Evolutionary conservation across 2,113 vertebrate genomes (phyloP).

Genomic region (Bos indicus): DNA sequence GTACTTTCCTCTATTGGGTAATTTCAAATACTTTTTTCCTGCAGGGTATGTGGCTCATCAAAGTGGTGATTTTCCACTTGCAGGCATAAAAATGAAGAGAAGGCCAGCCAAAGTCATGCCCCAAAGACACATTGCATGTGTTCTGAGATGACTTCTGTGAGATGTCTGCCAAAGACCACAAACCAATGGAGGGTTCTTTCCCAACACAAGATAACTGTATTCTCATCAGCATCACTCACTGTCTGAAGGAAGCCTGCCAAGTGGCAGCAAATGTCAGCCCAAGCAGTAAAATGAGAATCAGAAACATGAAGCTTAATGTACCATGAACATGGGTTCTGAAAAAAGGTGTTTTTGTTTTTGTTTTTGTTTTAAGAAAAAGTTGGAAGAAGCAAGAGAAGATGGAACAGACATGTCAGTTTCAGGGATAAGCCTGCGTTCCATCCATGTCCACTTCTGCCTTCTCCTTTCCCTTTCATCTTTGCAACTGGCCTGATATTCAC

Average conservation of each 20-base stretch:
- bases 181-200: not conserved
- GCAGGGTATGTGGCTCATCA: not conserved
- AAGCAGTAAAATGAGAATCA: not conserved
- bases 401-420: not conserved
- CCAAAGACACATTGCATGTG: constrained; percentile 22
- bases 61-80: constrained; percentile 66
- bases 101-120: not conserved
- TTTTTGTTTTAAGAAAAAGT: not conserved
- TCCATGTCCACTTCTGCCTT: not conserved
- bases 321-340: not conserved
- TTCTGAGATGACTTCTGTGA: constrained; percentile 43
- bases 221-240: not conserved
- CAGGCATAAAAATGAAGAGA: constrained; percentile 46
- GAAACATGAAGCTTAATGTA: not conserved
- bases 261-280: not conserved
- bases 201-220: not conserved
- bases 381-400: constrained; percentile 2
- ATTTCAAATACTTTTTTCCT: constrained; percentile 27
- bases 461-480: constrained; percentile 23
- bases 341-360: not conserved
- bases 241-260: constrained; percentile 11
- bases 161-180: constrained; percentile 45
- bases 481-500: not conserved
- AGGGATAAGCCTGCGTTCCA: not conserved
- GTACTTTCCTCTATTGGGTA: not conserved